Base-by-base conservation (phyloP, 2,797 vertebrate genomes). In the Clarias laeviceps region DNA sequence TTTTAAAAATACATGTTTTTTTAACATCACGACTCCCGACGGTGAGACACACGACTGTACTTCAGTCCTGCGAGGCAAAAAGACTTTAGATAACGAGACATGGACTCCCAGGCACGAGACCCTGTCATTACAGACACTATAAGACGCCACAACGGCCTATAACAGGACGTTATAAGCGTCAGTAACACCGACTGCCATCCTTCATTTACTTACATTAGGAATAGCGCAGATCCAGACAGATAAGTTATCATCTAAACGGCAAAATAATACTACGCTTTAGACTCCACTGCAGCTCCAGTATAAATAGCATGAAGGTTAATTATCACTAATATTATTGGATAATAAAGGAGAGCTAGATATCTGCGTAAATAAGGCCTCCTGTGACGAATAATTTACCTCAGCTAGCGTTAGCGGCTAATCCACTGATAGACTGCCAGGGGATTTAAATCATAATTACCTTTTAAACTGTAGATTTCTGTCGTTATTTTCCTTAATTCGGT, bases 391-490 rank as follows among this genome's bases (percentile, higher is more conserved):
- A 37, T 8, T 20, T 64, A 40, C 4, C 5, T 18, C 29, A 74
- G 37, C 69, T n/a, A 12, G 1, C 65, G 2, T 9, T 9, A 9
- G 40, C 40, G 40, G 70, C 69, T 40, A 50, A 14, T 4, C 69
- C 50, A 62, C 54, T 14, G 7, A 3, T 3, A 7, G 18, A 45
- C 14, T 29, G 4, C 14, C 6, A 45, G 20, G 8, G 61, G 14
- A 70, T 18, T 50, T 0, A 54, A 54, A 77, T 14, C 4, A 29
- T 22, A 45, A 0, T 12, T 91, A 96, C 95, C 95, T 95, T 96
- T 94, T 96, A 88, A 95, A 93, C 29, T 92, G 91, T 82, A 56
- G 72, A 68, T 92, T 93, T 93, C 88, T 92, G 89, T 93, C 88
- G 61, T 91, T 91, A 54, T 92, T 91, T 89, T 90, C 86, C 83